Conservation (phyloP, 2,888 invertebrate species). For the Koerneria pararmatus region DNA sequence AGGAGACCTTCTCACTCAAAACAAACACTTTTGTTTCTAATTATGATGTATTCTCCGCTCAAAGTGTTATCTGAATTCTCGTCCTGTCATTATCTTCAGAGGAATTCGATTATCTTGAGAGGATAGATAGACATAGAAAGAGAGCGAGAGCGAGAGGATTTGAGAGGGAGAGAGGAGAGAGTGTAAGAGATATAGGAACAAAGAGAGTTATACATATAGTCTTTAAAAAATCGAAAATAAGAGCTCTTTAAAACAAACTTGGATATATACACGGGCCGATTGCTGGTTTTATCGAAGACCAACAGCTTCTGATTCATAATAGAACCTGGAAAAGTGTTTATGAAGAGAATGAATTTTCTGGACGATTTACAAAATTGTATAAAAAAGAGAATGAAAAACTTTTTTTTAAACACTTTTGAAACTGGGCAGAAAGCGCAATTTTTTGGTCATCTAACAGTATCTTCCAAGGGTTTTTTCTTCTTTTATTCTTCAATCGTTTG, state of each 20-base stretch:
- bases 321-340: constrained; percentile 7
- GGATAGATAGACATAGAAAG: background rate
- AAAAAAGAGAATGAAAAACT: too few relatives aligned
- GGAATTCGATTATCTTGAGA: background rate
- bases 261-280: constrained; percentile 35
- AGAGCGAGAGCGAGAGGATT: too few relatives aligned
- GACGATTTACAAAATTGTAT: background rate
- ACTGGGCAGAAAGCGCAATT: too few relatives aligned
- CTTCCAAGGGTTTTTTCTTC: too few relatives aligned
- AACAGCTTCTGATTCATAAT: constrained; percentile 22
- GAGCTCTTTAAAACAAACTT: constrained; percentile 26
- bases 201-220: background rate
- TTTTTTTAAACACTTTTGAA: too few relatives aligned
- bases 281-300: constrained; percentile 30
- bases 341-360: background rate
- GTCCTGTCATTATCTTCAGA: too few relatives aligned
- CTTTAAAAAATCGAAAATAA: background rate
- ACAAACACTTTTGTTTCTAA: constrained; percentile 23
- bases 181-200: too few relatives aligned
- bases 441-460: too few relatives aligned
- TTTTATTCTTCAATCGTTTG: too few relatives aligned
- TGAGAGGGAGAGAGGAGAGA: too few relatives aligned
- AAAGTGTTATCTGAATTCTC: too few relatives aligned
- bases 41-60: too few relatives aligned
- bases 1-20: constrained; percentile 33